phyloP scores from a whole-genome alignment of 2,888 invertebrate species.

The Sturmia bella region DNA sequence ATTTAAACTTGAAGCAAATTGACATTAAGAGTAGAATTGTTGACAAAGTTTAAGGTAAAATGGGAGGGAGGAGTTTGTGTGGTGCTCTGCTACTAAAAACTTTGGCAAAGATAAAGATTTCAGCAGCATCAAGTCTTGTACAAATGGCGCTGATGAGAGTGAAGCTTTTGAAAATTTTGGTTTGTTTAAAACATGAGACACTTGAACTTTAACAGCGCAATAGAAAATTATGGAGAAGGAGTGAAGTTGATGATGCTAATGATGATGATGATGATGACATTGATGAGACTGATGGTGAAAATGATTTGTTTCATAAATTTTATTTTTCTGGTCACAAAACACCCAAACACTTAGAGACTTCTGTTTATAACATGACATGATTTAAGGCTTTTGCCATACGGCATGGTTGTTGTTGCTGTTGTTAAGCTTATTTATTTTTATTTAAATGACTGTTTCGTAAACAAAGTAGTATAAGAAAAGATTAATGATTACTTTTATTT shows the following conservation, averaged over 20 bases:
- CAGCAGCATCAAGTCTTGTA: background rate
- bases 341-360: background rate
- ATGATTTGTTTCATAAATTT: slow-evolving; percentile 13
- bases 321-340: background rate
- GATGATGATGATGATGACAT: slow-evolving; percentile 18
- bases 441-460: background rate
- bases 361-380: slow-evolving; percentile 28
- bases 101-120: slow-evolving; percentile 17
- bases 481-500: background rate
- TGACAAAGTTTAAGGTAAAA: slow-evolving; percentile 25
- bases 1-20: slow-evolving; percentile 47
- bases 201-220: slow-evolving; percentile 7
- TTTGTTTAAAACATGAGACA: slow-evolving; percentile 37
- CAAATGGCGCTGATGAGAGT: background rate
- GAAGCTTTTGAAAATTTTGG: slow-evolving; percentile 10
- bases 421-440: slow-evolving; percentile 23
- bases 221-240: slow-evolving; percentile 2
- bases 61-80: background rate
- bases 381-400: background rate
- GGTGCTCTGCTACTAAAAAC: background rate
- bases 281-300: slow-evolving; percentile 6
- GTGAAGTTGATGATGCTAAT: background rate
- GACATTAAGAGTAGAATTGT: slow-evolving; percentile 48
- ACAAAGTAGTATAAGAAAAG: background rate
- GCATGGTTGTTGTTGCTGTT: background rate